phyloP scores from a whole-genome alignment of 2,888 invertebrate genomes.

The Sarcophaga subvicina region DNA sequence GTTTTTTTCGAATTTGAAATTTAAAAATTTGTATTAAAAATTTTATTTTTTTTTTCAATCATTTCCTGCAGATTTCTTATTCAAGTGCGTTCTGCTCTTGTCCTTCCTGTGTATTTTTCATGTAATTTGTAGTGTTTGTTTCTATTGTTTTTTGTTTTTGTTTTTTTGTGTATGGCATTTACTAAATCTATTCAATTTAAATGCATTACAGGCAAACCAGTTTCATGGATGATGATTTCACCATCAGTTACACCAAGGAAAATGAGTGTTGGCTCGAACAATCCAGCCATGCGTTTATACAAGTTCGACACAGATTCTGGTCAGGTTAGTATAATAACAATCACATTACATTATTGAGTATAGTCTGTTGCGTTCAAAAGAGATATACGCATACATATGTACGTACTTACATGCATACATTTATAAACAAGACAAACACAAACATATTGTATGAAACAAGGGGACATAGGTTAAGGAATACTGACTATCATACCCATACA shows the following conservation, averaged over 20 bases:
- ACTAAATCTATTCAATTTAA: constrained; percentile 64
- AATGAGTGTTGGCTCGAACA: constrained; percentile 89
- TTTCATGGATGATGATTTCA: constrained; percentile 93
- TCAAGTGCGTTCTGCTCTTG: not conserved
- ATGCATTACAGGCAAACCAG: constrained; percentile 86
- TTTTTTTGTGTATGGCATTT: constrained; percentile 29
- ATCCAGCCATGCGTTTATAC: constrained; percentile 94
- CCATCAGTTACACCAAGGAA: constrained; percentile 95
- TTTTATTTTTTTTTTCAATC: not conserved
- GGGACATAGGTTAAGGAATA: not conserved
- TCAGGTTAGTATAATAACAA: constrained; percentile 84
- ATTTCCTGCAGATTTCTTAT: not conserved
- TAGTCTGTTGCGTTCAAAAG: constrained; percentile 1
- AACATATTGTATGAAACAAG: not conserved
- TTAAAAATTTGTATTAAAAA: constrained; percentile 18
- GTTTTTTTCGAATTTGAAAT: not conserved
- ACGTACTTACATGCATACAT: not conserved
- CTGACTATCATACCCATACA: not conserved
- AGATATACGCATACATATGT: constrained; percentile 6
- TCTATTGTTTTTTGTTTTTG: constrained; percentile 3
- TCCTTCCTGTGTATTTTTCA: constrained; percentile 8
- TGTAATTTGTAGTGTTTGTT: constrained; percentile 5
- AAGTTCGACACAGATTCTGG: constrained; percentile 94
- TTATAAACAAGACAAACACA: not conserved
- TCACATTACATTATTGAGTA: constrained; percentile 59